phyloP scores from a whole-genome alignment of 1,140 invertebrate genomes.

The Babylonia areolata region DNA sequence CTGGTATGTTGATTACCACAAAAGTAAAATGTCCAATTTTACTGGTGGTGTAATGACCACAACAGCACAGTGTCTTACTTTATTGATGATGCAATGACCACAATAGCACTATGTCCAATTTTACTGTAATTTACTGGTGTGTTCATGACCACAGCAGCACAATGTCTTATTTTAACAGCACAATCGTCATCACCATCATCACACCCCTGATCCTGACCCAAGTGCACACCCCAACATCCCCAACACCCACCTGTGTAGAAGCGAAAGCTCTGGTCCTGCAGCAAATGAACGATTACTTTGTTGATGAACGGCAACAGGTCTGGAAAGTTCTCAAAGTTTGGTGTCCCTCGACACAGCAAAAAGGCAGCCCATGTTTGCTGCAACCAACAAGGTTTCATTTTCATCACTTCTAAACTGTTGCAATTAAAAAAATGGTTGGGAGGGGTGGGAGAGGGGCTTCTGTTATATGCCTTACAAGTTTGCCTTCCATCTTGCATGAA shows the following conservation, averaged over 20 bases:
- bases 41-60: background rate
- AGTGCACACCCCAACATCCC: background rate
- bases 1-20: no score
- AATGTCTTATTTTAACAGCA: background rate
- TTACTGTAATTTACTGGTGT: background rate
- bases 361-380: conserved; percentile 71
- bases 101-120: background rate
- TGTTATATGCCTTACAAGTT: background rate
- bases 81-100: no score
- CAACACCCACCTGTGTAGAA: conserved; percentile 55
- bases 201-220: background rate
- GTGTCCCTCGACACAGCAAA: conserved; percentile 55
- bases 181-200: background rate
- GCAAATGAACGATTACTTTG: conserved; percentile 62
- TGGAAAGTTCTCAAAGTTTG: conserved; percentile 47
- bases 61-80: background rate
- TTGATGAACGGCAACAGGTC: conserved; percentile 60
- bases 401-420: no score
- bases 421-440: background rate
- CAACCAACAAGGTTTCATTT: background rate
- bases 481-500: no score
- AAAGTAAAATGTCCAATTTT: no score
- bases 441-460: no score
- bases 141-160: background rate
- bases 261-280: conserved; percentile 63